phyloP scores from a whole-genome alignment of 30 jellyfish, hydroid and myxozoan genomes.

The Mastigias papua region DNA sequence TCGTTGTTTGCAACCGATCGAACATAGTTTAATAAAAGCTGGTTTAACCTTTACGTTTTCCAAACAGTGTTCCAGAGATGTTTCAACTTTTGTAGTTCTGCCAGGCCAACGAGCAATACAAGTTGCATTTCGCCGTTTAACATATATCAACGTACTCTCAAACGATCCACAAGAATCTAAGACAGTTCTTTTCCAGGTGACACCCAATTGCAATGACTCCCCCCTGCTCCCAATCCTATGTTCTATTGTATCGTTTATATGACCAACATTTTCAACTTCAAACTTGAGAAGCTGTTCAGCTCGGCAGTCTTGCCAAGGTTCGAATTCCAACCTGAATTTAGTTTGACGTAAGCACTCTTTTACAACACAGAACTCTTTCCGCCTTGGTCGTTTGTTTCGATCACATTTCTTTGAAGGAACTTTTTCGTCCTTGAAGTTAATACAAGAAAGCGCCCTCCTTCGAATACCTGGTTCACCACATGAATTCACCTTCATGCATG shows the following conservation, averaged over 20 bases:
- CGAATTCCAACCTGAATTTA: constrained; percentile 2
- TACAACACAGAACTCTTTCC: constrained; percentile 54
- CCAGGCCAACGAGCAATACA: constrained; percentile 67
- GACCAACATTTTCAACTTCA: not conserved
- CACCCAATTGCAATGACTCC: not conserved
- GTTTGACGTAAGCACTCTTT: constrained; percentile 50
- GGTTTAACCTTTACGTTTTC: not conserved
- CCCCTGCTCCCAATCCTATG: not conserved
- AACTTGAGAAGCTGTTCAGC: constrained; percentile 16
- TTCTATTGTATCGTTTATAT: constrained; percentile 38
- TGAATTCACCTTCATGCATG: constrained; percentile 25
- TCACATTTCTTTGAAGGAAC: constrained; percentile 36
- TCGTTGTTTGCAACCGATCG: constrained; percentile 63
- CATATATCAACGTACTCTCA: constrained; percentile 33
- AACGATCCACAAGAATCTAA: constrained; percentile 60
- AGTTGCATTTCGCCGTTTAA: constrained; percentile 51
- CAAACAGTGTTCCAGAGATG: constrained; percentile 33
- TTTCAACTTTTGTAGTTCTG: constrained; percentile 7
- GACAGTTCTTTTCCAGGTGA: constrained; percentile 45
- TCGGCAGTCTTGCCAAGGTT: constrained; percentile 50
- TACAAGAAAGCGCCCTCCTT: constrained; percentile 44
- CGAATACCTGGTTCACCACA: constrained; percentile 66
- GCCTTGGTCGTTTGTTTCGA: constrained; percentile 48
- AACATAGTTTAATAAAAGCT: constrained; percentile 38
- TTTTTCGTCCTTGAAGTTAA: constrained; percentile 29